Evolutionary conservation across 2,888 invertebrate genomes (phyloP), one percentile per base, ranked within the genome.

Genomic region (Clistopyga incitator): DNA sequence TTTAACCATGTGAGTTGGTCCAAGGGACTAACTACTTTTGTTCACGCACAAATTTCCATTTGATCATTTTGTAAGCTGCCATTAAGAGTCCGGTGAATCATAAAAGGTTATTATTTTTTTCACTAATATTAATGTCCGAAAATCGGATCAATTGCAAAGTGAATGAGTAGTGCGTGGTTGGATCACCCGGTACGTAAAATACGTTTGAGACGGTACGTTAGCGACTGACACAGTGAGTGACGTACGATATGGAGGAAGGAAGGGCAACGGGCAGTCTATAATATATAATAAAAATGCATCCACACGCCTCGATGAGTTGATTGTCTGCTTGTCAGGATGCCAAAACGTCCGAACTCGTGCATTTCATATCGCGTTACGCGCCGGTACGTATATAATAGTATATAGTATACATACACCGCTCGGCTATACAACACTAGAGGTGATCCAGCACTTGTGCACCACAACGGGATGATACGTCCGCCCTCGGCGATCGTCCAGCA

Each of bases 251-350:
- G 81, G 70, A 84, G 77, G 68, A 81, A 76, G 78, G 90, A 89
- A 91, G 90, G 91, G 92, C 90, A 92, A 91, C 89, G 91, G 91
- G 89, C 92, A 92, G 92, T 93, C 92, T 92, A 93, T 93, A 93
- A 93, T 92, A 92, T 92, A 93, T 93, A 92, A 93, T 92, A 93
- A 93, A 93, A 93, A 93, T 93, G 92, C 92, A 93, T 92, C 92
- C 91, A 88, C 93, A 92, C 92, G 92, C 91, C 93, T 93, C 92
- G 93, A 93, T 93, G 92, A 92, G 92, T 93, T 93, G 93, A 93
- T 93, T 93, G 93, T 93, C 93, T 92, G 93, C 93, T 93, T 93
- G 93, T 93, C 92, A 91, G 91, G 90, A 92, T 93, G 93, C 92
- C 92, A 93, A 93, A 93, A 93, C 92, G 92, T 93, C 92, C 90